phyloP scores from a whole-genome alignment of 2,797 vertebrate genomes.

The Melopsittacus undulatus region DNA sequence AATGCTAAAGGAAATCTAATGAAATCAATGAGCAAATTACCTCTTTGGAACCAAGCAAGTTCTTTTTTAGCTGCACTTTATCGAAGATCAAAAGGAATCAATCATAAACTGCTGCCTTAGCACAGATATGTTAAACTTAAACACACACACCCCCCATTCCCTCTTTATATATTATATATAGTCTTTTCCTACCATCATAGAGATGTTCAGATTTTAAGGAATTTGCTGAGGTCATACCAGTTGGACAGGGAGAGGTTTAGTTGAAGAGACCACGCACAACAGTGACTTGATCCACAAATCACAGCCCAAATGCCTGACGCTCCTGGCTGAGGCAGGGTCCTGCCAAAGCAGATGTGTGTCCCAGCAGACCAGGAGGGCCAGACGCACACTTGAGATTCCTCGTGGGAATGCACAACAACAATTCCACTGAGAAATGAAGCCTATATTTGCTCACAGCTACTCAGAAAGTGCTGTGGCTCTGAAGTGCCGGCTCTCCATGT shows the following conservation, averaged over 20 bases:
- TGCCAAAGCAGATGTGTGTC: neutral
- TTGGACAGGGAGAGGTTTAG: neutral
- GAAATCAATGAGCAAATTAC: neutral
- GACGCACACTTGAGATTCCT: neutral
- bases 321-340: neutral
- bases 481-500: neutral
- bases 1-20: conserved; percentile 42
- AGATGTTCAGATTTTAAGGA: neutral
- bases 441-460: neutral
- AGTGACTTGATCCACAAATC: neutral
- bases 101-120: neutral
- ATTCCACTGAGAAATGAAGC: neutral
- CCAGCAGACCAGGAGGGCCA: neutral
- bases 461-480: neutral
- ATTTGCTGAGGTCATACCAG: neutral
- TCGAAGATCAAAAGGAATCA: neutral
- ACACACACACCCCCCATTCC: too few relatives aligned
- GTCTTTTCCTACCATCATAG: neutral
- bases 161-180: neutral
- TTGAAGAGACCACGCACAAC: neutral
- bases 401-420: neutral
- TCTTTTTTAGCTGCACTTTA: neutral
- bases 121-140: neutral
- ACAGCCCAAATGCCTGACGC: neutral
- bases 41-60: neutral